Conservation (phyloP, 2,113 vertebrate genomes). For the Electrona antarctica region DNA sequence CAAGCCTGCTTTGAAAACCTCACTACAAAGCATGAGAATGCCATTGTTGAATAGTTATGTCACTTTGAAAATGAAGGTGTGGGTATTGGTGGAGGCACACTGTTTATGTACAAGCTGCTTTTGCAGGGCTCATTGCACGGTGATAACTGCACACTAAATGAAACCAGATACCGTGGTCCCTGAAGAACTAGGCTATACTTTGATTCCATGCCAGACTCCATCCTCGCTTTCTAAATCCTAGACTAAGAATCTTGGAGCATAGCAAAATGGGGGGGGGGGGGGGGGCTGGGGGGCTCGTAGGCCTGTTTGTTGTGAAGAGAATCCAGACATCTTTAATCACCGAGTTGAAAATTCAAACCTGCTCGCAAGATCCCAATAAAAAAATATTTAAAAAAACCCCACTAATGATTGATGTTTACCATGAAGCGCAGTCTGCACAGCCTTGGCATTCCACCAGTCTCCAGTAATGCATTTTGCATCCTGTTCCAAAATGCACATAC, state of each 20-base stretch:
- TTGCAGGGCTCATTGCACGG: constrained; percentile 52
- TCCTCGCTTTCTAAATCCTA: constrained; percentile 60
- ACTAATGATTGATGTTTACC: constrained; percentile 66
- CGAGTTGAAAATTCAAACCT: constrained; percentile 52
- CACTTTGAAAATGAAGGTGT: constrained; percentile 32
- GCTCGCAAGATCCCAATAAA: constrained; percentile 58
- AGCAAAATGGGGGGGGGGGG: constrained; percentile 7
- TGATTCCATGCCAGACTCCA: constrained; percentile 63
- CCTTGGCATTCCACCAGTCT: constrained; percentile 44
- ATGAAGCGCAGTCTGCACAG: constrained; percentile 36
- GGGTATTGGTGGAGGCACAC: constrained; percentile 44
- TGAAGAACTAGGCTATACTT: constrained; percentile 43
- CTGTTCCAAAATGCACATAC: constrained; percentile 17
- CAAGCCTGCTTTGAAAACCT: constrained; percentile 23
- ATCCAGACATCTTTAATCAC: constrained; percentile 63
- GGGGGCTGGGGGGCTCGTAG: constrained; percentile 16
- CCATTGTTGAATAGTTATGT: constrained; percentile 32
- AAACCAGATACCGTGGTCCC: constrained; percentile 68
- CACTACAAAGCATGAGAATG: constrained; percentile 23
- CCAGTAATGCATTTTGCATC: constrained; percentile 44
- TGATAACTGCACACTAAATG: constrained; percentile 66
- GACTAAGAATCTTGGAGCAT: constrained; percentile 54
- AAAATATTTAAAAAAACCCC: constrained; percentile 20
- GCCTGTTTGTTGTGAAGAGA: constrained; percentile 40
- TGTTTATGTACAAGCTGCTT: constrained; percentile 50